These are phyloP conservation scores for Columba janthina DNA, from an alignment of 2,113 vertebrate species.

Conservation along the genomic window DNA sequence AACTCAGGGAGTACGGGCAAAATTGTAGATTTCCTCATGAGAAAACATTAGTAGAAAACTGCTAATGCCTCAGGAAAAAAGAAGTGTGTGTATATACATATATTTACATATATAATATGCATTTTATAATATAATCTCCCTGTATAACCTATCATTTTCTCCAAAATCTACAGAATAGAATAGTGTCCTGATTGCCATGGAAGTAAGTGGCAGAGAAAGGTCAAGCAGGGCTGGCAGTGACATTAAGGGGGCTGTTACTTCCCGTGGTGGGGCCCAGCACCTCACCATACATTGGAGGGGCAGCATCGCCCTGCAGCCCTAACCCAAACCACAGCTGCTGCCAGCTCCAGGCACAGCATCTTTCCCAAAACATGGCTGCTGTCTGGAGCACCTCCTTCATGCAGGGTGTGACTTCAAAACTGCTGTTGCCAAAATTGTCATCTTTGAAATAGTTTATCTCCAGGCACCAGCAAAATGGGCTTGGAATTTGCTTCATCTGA, in stretches of 20 bases:
- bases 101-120: background rate
- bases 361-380: background rate
- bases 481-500: background rate
- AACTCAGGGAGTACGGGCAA: background rate
- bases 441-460: background rate
- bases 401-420: background rate
- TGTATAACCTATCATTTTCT: background rate
- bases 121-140: background rate
- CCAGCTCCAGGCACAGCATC: background rate
- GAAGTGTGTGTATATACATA: no score
- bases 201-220: background rate
- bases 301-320: background rate
- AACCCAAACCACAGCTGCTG: background rate
- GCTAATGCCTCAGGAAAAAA: background rate
- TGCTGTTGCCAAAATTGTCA: background rate
- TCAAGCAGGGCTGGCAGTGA: background rate
- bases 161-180: background rate
- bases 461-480: background rate
- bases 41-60: background rate
- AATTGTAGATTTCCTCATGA: background rate
- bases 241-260: background rate
- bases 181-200: background rate
- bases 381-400: background rate
- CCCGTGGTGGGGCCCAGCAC: accelerated
- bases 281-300: accelerated